Evolutionary conservation across 2,888 invertebrate genomes (phyloP).

Genomic region (Aphelenchoides bicaudatus): DNA sequence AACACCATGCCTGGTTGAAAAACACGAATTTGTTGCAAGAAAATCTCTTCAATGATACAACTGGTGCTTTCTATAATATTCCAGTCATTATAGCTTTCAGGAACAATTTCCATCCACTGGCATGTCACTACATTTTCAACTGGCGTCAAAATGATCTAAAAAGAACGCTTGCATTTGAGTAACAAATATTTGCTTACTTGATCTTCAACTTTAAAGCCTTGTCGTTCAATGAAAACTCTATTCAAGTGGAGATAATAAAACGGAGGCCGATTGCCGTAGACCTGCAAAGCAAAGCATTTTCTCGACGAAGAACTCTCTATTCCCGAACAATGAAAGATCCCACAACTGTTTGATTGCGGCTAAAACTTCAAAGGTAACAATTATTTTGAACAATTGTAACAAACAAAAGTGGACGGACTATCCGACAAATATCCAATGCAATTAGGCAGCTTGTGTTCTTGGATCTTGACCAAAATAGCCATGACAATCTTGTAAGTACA

Average conservation of each 20-base stretch:
- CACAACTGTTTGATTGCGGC: constrained; percentile 24
- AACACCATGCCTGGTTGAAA: constrained; percentile 43
- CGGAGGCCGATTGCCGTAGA: constrained; percentile 23
- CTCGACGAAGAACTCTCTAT: constrained; percentile 5
- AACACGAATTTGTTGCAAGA: constrained; percentile 50
- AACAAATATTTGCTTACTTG: neutral
- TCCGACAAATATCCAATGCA: constrained; percentile 27
- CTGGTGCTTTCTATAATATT: constrained; percentile 35
- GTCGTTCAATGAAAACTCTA: constrained; percentile 7
- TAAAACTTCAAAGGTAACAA: neutral
- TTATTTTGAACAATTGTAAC: constrained; percentile 21
- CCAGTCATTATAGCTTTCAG: constrained; percentile 34
- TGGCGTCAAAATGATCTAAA: constrained; percentile 27
- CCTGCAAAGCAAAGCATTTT: constrained; percentile 20
- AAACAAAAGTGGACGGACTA: constrained; percentile 17
- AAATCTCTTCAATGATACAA: constrained; percentile 40
- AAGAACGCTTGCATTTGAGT: neutral
- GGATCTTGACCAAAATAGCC: constrained; percentile 18
- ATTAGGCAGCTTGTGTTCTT: constrained; percentile 21
- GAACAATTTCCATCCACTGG: constrained; percentile 29
- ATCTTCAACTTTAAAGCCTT: constrained; percentile 21
- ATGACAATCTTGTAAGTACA: too few species aligned
- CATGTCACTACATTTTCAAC: constrained; percentile 25
- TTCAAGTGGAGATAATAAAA: constrained; percentile 25
- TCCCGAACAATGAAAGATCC: constrained; percentile 25